These are phyloP conservation scores for Pycnomerus fuliginosus DNA, from an alignment of 2,888 invertebrate species.

Conservation along the genomic window DNA sequence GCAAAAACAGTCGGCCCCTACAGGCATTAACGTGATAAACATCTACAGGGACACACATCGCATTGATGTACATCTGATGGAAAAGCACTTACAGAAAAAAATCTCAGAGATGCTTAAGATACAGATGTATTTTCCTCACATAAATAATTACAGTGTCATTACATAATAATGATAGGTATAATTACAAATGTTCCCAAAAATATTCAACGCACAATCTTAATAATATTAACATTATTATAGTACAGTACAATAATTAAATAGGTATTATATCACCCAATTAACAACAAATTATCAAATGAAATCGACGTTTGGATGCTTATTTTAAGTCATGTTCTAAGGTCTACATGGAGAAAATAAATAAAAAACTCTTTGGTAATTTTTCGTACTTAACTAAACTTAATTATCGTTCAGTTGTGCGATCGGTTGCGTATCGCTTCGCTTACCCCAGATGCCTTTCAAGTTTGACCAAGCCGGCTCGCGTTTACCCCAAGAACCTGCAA, in stretches of 20 bases:
- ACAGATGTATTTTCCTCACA: conserved; percentile 29
- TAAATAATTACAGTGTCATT: conserved; percentile 34
- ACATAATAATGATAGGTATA: conserved; percentile 33
- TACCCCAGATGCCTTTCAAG: conserved; percentile 78
- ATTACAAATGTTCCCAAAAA: conserved; percentile 47
- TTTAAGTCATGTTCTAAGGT: conserved; percentile 11
- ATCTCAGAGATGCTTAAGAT: conserved; percentile 21
- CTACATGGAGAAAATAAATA: conserved; percentile 8
- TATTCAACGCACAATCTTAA: conserved; percentile 39
- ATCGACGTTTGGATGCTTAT: conserved; percentile 17
- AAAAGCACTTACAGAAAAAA: too few species aligned
- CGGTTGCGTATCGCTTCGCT: conserved; percentile 58
- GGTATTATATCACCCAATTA: conserved; percentile 29
- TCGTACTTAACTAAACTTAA: neutral
- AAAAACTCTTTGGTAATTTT: neutral
- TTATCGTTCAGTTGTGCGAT: conserved; percentile 28
- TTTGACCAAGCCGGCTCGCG: conserved; percentile 79
- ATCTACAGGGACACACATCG: too few species aligned
- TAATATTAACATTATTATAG: conserved; percentile 31
- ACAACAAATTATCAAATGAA: conserved; percentile 26
- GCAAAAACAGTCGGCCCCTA: too few species aligned
- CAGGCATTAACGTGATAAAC: too few species aligned
- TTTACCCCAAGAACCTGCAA: conserved; percentile 72
- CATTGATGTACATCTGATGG: too few species aligned
- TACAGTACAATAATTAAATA: conserved; percentile 35